phyloP scores from a whole-genome alignment of 2,113 vertebrate genomes.

The Trichechus manatus region DNA sequence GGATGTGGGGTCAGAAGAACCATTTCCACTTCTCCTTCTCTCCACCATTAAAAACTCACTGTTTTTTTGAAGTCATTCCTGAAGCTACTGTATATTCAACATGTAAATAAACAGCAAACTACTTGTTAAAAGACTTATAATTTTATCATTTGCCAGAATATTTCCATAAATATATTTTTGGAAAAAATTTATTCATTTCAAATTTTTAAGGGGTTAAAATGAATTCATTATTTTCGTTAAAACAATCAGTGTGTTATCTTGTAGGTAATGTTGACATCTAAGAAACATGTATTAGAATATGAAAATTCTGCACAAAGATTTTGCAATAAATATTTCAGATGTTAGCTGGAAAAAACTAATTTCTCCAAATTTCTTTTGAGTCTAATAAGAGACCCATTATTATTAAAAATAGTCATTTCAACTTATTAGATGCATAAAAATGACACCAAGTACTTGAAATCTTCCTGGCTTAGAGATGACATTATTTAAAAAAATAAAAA shows the following conservation, averaged over 20 bases:
- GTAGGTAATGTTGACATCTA: slow-evolving; percentile 54
- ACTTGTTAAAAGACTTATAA: slow-evolving; percentile 23
- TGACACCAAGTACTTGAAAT: slow-evolving; percentile 58
- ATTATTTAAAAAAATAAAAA: not conserved
- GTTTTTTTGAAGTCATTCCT: not conserved
- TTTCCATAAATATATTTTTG: slow-evolving; percentile 38
- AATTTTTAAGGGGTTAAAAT: slow-evolving; percentile 46
- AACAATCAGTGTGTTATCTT: slow-evolving; percentile 46
- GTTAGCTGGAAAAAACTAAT: slow-evolving; percentile 39
- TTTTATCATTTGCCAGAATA: slow-evolving; percentile 32
- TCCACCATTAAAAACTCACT: not conserved
- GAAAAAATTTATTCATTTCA: slow-evolving; percentile 29
- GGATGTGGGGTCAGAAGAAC: not conserved
- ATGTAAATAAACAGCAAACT: slow-evolving; percentile 13
- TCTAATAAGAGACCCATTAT: slow-evolving; percentile 64
- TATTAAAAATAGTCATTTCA: slow-evolving; percentile 75
- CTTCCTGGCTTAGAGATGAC: not conserved
- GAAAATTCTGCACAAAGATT: slow-evolving; percentile 53
- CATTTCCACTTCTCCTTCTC: not conserved
- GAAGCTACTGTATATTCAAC: not conserved
- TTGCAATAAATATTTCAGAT: slow-evolving; percentile 67
- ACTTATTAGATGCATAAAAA: slow-evolving; percentile 69
- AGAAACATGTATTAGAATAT: slow-evolving; percentile 58
- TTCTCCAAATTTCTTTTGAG: slow-evolving; percentile 54
- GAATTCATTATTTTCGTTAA: slow-evolving; percentile 47